phyloP scores from a whole-genome alignment of 2,888 invertebrate species.

The Rotaria sp. region DNA sequence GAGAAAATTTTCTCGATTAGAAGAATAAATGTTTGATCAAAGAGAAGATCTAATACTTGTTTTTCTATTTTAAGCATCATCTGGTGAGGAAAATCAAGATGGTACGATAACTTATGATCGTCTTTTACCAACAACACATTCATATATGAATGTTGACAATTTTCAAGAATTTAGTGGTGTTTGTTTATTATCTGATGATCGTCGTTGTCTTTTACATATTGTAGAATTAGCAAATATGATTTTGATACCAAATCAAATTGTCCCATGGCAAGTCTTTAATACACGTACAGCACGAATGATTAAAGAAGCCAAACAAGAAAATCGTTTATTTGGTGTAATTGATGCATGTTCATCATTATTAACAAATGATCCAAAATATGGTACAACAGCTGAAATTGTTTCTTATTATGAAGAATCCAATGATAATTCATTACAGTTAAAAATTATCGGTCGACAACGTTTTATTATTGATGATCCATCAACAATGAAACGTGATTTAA shows the following conservation, averaged over 20 bases:
- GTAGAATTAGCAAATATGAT: constrained; percentile 13
- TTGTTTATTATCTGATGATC: background rate
- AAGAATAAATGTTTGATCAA: too few relatives aligned
- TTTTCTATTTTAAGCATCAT: background rate
- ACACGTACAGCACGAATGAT: background rate
- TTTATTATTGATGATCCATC: constrained; percentile 11
- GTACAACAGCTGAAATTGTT: constrained; percentile 27
- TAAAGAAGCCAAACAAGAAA: background rate
- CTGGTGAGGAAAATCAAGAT: background rate
- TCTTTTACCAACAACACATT: background rate
- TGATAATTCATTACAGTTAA: background rate
- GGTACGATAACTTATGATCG: background rate
- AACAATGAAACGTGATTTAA: constrained; percentile 16
- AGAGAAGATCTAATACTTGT: too few relatives aligned
- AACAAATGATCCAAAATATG: constrained; percentile 5
- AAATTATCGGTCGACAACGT: constrained; percentile 27
- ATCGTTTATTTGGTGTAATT: constrained; percentile 23
- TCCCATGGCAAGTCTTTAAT: constrained; percentile 21
- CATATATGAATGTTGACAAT: background rate
- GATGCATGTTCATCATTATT: constrained; percentile 18
- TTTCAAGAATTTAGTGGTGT: constrained; percentile 30
- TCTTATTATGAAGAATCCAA: constrained; percentile 23
- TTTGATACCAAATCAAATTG: constrained; percentile 22
- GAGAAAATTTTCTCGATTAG: too few relatives aligned
- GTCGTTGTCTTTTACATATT: background rate